Percentiles rank a stretch among this genome's conserved stretches.
These are phyloP conservation scores for Leuciscus waleckii DNA, from an alignment of 2,797 vertebrate genomes.

Conservation along the genomic window DNA sequence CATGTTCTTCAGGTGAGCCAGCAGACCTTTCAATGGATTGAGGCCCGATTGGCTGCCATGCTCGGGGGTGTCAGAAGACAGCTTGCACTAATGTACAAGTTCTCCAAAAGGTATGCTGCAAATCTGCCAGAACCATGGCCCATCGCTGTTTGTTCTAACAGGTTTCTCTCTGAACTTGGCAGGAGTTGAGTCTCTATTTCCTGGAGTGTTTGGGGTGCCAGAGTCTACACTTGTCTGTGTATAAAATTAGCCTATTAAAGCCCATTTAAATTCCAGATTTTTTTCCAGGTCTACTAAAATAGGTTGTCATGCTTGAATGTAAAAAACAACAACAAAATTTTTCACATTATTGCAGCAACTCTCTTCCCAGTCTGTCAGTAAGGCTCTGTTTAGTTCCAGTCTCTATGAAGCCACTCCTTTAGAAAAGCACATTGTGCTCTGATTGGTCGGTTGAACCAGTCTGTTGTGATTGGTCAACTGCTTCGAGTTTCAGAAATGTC, in stretches of 20 bases:
- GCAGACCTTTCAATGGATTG: constrained; percentile 80
- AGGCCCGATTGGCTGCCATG: constrained; percentile 73
- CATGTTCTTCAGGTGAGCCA: constrained; percentile 73
- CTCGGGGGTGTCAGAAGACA: constrained; percentile 79
- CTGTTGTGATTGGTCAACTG: no score
- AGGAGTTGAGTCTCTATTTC: neutral
- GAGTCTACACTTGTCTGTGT: neutral
- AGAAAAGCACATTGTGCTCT: no score
- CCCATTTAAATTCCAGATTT: no score
- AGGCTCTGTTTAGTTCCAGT: no score
- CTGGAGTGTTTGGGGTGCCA: neutral
- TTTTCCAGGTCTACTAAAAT: no score
- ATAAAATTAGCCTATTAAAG: neutral
- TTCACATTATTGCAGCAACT: no score
- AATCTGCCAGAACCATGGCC: constrained; percentile 2
- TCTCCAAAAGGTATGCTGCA: constrained; percentile 80
- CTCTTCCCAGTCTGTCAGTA: no score
- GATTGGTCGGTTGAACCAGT: no score
- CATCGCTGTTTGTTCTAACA: neutral
- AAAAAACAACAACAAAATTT: no score
- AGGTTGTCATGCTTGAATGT: no score
- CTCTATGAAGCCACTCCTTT: no score
- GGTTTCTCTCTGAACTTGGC: neutral
- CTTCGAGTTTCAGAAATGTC: no score
- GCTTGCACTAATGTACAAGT: constrained; percentile 78